phyloP scores from a whole-genome alignment of 92 coral and sea anemone genomes.

The Zoanthus sociatus region DNA sequence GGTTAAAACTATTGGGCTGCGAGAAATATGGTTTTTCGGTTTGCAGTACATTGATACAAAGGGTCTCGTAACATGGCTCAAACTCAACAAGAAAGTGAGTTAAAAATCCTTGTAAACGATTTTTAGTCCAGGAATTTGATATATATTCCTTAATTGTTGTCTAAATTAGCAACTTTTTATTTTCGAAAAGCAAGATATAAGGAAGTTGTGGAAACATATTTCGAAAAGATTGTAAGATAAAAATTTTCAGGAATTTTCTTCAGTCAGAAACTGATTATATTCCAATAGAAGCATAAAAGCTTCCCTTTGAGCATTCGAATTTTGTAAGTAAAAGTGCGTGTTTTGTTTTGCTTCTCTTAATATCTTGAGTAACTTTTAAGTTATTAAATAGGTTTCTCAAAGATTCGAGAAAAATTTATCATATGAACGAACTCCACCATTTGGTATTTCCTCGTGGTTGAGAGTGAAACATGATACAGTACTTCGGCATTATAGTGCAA shows the following conservation, averaged over 20 bases:
- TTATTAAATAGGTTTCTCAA: not conserved
- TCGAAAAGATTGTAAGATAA: not conserved
- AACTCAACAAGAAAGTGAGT: conserved; percentile 89
- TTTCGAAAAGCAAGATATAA: not conserved
- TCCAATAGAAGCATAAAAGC: not conserved
- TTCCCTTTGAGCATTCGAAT: not conserved
- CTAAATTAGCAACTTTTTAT: not conserved
- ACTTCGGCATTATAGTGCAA: not conserved
- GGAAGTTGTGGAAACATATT: not conserved
- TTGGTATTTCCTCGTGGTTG: not conserved
- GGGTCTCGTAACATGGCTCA: conserved; percentile 85
- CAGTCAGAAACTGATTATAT: not conserved
- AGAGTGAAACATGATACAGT: not conserved
- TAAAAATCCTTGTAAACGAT: not conserved
- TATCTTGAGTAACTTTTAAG: not conserved
- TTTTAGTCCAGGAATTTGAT: conserved; percentile 1
- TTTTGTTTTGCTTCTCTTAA: not conserved
- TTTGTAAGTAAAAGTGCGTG: not conserved
- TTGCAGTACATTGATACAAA: conserved; percentile 81
- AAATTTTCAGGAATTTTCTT: not conserved
- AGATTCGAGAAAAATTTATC: not conserved
- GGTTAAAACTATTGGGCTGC: conserved; percentile 91
- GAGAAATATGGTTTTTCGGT: conserved; percentile 98
- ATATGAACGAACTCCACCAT: not conserved
- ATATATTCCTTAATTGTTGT: not conserved